These are phyloP conservation scores for Steromphala cineraria DNA, from an alignment of 2,888 invertebrate species.

Conservation along the genomic window DNA sequence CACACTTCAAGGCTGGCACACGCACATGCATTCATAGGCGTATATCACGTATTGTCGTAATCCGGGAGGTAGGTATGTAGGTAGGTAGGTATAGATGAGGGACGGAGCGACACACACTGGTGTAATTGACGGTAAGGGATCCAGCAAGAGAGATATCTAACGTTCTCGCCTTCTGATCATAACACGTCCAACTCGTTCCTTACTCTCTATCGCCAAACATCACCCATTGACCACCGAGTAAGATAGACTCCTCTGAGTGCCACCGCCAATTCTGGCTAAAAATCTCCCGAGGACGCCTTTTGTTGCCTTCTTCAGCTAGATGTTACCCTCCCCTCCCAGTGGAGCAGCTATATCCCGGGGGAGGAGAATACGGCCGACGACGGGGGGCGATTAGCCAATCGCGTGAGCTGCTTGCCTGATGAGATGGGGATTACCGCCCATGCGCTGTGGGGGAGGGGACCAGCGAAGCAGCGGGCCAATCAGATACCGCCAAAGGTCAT, in stretches of 20 bases:
- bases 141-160: not conserved
- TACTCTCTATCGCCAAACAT: constrained; percentile 36
- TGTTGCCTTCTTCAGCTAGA: constrained; percentile 67
- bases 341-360: constrained; percentile 41
- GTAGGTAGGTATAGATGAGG: not conserved
- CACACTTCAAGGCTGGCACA: not conserved
- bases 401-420: constrained; percentile 30
- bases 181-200: not conserved
- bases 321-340: constrained; percentile 43
- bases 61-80: not conserved
- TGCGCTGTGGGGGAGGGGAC: constrained; percentile 33
- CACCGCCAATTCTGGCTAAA: constrained; percentile 50
- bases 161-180: constrained; percentile 15
- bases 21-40: not conserved
- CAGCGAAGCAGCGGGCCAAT: constrained; percentile 45
- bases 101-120: constrained; percentile 10
- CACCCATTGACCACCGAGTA: constrained; percentile 27
- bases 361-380: constrained; percentile 32
- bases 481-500: constrained; percentile 45
- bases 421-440: constrained; percentile 37
- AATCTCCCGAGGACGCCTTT: constrained; percentile 71
- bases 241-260: constrained; percentile 28
- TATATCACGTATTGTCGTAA: not conserved
- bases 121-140: constrained; percentile 11
- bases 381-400: constrained; percentile 41